These are phyloP conservation scores for Caenorhabditis sp. DNA, from an alignment of 2,888 invertebrate species.

Conservation along the genomic window DNA sequence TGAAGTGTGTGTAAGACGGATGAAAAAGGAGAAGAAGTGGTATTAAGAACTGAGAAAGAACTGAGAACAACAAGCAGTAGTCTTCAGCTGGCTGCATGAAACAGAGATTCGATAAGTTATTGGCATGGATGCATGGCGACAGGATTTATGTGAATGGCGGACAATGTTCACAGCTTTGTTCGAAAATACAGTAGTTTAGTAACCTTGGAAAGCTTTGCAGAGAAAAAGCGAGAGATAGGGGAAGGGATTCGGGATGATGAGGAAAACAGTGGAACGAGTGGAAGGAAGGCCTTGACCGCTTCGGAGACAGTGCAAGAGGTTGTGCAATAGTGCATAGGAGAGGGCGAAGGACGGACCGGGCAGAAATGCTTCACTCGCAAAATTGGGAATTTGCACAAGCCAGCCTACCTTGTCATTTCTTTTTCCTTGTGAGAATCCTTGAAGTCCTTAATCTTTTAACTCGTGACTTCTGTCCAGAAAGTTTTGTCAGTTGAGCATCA, in stretches of 20 bases:
- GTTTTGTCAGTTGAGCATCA: no score
- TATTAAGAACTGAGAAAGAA: not conserved
- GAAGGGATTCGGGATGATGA: not conserved
- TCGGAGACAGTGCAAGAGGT: conserved; percentile 29
- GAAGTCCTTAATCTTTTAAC: no score
- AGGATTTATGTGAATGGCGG: conserved; percentile 16
- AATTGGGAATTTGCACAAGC: no score
- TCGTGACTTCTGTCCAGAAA: no score
- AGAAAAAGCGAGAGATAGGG: not conserved
- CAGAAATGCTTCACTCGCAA: no score
- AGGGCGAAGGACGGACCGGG: no score
- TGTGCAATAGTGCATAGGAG: conserved; percentile 46
- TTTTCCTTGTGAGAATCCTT: no score
- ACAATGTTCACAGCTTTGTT: no score
- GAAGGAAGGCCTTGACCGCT: conserved; percentile 40
- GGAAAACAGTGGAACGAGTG: not conserved
- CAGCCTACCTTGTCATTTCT: no score
- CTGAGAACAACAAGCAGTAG: conserved; percentile 38
- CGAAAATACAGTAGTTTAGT: not conserved
- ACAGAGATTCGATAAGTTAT: conserved; percentile 45
- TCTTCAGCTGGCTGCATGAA: no score
- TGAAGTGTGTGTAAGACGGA: conserved; percentile 12
- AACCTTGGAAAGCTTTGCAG: conserved; percentile 1
- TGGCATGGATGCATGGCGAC: conserved; percentile 27
- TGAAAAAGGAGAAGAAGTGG: not conserved